Percentiles rank a stretch among this genome's conserved stretches.
Conservation (phyloP, 2,113 vertebrate genomes). For the Pampusana beccarii region DNA sequence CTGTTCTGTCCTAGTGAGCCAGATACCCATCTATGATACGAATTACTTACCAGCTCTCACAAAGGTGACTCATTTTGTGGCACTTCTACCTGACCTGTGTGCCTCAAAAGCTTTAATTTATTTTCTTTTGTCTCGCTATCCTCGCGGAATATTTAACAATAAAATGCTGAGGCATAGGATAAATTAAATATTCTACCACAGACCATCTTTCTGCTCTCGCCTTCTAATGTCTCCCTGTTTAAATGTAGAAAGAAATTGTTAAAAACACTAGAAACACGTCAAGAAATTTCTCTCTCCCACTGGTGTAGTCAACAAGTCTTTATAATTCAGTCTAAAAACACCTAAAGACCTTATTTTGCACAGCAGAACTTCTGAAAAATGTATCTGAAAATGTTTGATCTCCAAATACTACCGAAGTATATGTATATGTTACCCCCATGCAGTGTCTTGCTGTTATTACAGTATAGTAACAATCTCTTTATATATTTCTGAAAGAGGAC, state of each 20-base stretch:
- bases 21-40: rapidly evolving
- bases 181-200: neutral
- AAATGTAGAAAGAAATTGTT: neutral
- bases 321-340: neutral
- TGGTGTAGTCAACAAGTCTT: neutral
- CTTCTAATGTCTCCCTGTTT: neutral
- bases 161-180: neutral
- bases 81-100: neutral
- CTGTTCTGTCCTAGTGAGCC: neutral
- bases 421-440: neutral
- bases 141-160: neutral
- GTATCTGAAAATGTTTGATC: neutral
- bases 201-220: neutral
- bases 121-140: neutral
- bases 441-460: neutral
- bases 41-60: neutral
- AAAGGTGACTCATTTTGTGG: neutral
- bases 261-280: neutral
- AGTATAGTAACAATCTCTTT: neutral
- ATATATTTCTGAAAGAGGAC: neutral
- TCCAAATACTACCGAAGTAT: neutral
- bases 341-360: neutral
- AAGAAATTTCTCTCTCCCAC: neutral
- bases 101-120: neutral
- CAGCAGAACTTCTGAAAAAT: neutral